phyloP scores from a whole-genome alignment of 2,888 invertebrate species.

The Ectropis crepuscularia region DNA sequence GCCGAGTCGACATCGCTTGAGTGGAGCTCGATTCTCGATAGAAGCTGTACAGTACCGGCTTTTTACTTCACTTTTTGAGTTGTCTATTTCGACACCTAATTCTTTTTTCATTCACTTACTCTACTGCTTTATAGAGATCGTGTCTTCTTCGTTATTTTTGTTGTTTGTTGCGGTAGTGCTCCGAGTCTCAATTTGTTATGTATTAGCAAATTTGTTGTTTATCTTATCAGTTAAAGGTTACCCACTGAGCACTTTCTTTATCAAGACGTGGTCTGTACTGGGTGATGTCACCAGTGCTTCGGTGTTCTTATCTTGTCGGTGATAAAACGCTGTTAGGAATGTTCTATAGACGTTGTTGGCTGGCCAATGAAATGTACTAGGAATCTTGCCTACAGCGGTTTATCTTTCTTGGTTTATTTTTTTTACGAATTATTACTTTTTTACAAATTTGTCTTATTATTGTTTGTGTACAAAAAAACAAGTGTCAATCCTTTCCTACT shows the following conservation, averaged over 20 bases:
- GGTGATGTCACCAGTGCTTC: constrained; percentile 78
- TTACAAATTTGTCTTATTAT: constrained; percentile 25
- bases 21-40: constrained; percentile 65
- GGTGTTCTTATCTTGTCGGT: constrained; percentile 72
- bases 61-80: constrained; percentile 52
- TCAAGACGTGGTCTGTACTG: constrained; percentile 66
- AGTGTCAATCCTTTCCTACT: too few relatives aligned
- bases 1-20: constrained; percentile 74
- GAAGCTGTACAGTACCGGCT: constrained; percentile 62
- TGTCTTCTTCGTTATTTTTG: constrained; percentile 7
- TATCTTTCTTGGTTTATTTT: constrained; percentile 33
- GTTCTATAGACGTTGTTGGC: constrained; percentile 58
- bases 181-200: constrained; percentile 41
- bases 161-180: not conserved
- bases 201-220: constrained; percentile 61
- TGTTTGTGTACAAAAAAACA: constrained; percentile 2
- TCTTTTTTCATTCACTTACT: constrained; percentile 34
- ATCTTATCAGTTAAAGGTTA: constrained; percentile 73
- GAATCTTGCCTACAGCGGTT: constrained; percentile 40
- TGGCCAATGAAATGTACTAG: constrained; percentile 54
- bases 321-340: constrained; percentile 75
- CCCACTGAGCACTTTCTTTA: constrained; percentile 77
- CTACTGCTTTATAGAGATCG: constrained; percentile 4
- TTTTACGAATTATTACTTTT: too few relatives aligned
- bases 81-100: constrained; percentile 50